phyloP scores from a whole-genome alignment of 2,797 vertebrate genomes.

The Synaphobranchus kaupii region DNA sequence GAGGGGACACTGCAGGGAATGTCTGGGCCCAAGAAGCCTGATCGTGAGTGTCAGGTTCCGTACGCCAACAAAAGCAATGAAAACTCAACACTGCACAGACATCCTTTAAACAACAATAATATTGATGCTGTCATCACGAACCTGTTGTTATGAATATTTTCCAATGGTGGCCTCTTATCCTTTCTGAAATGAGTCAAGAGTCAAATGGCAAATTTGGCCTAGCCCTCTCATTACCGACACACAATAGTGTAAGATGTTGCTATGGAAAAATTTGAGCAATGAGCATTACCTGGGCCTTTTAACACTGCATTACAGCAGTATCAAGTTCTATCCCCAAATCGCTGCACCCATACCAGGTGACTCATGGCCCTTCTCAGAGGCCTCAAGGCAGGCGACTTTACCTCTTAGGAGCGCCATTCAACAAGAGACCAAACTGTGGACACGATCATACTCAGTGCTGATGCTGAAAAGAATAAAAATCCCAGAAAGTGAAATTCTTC shows the following conservation, averaged over 20 bases:
- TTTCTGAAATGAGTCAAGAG: background rate
- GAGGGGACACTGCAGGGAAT: constrained; percentile 14
- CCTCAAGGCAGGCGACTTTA: background rate
- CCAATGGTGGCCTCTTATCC: background rate
- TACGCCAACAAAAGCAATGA: constrained; percentile 34
- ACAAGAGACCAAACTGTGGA: background rate
- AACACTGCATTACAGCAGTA: background rate
- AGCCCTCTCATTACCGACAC: background rate
- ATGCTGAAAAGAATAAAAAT: background rate
- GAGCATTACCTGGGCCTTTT: background rate
- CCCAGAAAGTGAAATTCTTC: background rate
- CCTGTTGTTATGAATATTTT: background rate
- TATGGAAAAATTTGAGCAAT: background rate
- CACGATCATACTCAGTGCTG: background rate
- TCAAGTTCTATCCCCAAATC: background rate
- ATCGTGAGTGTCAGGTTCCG: constrained; percentile 28
- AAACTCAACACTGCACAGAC: background rate
- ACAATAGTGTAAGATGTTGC: background rate
- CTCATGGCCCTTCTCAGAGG: background rate
- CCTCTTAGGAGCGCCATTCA: background rate
- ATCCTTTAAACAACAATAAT: background rate
- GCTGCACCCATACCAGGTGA: background rate
- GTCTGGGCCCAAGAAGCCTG: background rate
- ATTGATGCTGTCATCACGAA: background rate
- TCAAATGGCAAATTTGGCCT: background rate